A percentile compares a stretch with the other conserved stretches of the same genome.
These are phyloP conservation scores for Euspilapteryx auroguttella DNA, from an alignment of 2,888 invertebrate genomes.

Conservation along the genomic window DNA sequence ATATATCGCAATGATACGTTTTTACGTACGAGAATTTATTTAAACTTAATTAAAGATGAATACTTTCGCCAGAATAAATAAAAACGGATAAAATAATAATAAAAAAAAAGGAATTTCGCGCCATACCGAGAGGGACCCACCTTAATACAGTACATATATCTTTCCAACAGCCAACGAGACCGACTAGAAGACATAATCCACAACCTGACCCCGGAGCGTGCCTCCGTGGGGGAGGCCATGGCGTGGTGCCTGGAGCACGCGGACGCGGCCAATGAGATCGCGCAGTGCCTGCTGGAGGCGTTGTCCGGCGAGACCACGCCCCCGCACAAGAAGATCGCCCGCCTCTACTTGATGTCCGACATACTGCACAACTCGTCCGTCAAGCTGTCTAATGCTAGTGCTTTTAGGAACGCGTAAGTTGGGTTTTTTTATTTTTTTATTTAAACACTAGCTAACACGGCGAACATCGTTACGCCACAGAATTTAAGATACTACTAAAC, in stretches of 20 bases:
- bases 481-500: no score
- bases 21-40: no score
- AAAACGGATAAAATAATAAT: no score
- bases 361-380: slow-evolving; percentile 96
- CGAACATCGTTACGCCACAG: background rate
- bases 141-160: no score
- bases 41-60: no score
- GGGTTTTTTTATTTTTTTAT: background rate
- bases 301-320: slow-evolving; percentile 76
- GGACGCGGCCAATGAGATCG: slow-evolving; percentile 95
- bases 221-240: slow-evolving; percentile 92
- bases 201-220: slow-evolving; percentile 77
- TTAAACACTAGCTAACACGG: background rate
- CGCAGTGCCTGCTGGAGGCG: slow-evolving; percentile 88
- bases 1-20: no score
- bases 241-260: slow-evolving; percentile 99
- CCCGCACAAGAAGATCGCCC: slow-evolving; percentile 85
- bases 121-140: no score
- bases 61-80: no score
- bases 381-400: slow-evolving; percentile 94
- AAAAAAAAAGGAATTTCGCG: no score
- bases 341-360: slow-evolving; percentile 94
- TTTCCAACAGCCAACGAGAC: slow-evolving; percentile 78
- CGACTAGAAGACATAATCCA: slow-evolving; percentile 90
- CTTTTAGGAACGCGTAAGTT: slow-evolving; percentile 84